phyloP scores from a whole-genome alignment of 2,113 vertebrate species.

The Plestiodon gilberti region DNA sequence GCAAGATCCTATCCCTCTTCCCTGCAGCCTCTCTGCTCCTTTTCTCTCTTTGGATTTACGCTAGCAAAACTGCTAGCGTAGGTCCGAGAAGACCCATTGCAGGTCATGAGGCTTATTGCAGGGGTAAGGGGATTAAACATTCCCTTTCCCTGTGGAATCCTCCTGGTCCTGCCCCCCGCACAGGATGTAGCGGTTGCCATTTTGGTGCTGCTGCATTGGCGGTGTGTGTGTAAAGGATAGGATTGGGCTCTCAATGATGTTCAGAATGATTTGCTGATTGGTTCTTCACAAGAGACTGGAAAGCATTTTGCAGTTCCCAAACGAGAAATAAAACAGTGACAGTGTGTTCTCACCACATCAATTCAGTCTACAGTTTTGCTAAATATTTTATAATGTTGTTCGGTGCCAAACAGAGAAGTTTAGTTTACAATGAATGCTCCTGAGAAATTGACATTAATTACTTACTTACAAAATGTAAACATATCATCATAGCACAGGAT shows the following conservation, averaged over 20 bases:
- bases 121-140: too few relatives aligned
- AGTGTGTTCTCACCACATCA: conserved; percentile 26
- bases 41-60: too few relatives aligned
- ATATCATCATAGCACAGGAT: not conserved
- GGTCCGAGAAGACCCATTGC: too few relatives aligned
- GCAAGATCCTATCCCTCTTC: too few relatives aligned
- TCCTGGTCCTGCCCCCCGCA: too few relatives aligned
- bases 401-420: not conserved
- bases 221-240: too few relatives aligned
- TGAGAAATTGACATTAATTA: not conserved
- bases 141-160: too few relatives aligned
- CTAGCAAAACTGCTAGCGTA: too few relatives aligned
- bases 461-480: not conserved
- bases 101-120: too few relatives aligned
- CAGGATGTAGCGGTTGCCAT: too few relatives aligned
- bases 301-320: conserved; percentile 38
- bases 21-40: too few relatives aligned
- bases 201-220: too few relatives aligned
- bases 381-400: not conserved
- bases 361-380: conserved; percentile 36
- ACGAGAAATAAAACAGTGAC: conserved; percentile 34
- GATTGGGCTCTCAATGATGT: conserved; percentile 1
- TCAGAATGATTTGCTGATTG: not conserved
- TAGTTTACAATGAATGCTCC: not conserved
- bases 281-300: not conserved